Evolutionary conservation across 2,888 invertebrate species (phyloP).

Genomic region (Trissoscelio sp.): DNA sequence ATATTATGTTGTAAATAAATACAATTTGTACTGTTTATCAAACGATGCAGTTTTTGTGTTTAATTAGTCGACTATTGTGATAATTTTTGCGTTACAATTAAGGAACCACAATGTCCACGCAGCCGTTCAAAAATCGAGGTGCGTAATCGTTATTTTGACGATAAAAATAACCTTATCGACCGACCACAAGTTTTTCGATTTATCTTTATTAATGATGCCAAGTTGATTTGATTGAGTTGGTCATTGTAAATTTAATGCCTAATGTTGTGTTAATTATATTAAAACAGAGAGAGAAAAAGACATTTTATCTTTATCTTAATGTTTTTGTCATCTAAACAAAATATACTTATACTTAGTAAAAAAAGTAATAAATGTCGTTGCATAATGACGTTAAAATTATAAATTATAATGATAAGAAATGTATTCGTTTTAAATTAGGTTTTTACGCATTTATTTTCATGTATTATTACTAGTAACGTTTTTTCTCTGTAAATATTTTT

Average conservation of each 20-base stretch:
- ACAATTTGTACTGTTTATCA: slow-evolving; percentile 12
- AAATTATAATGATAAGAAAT: no score
- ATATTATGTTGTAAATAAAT: slow-evolving; percentile 48
- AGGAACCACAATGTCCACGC: slow-evolving; percentile 49
- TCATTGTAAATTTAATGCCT: no score
- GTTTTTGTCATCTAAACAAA: not conserved
- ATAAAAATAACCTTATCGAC: slow-evolving; percentile 65
- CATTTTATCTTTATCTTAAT: not conserved
- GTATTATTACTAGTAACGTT: no score
- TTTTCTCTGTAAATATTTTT: no score
- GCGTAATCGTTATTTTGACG: slow-evolving; percentile 38
- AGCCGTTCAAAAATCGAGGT: slow-evolving; percentile 65
- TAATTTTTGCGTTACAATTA: slow-evolving; percentile 18
- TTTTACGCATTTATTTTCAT: no score
- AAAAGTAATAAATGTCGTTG: not conserved
- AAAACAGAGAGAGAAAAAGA: no score
- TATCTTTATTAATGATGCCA: slow-evolving; percentile 1
- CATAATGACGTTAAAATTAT: not conserved
- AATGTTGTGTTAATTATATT: no score
- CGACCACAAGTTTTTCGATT: slow-evolving; percentile 6
- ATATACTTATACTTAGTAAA: not conserved
- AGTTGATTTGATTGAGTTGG: not conserved
- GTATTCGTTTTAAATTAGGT: no score
- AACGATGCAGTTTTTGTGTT: slow-evolving; percentile 1
- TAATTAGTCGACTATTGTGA: slow-evolving; percentile 18